Evolutionary conservation across 2,797 vertebrate genomes (phyloP), one percentile per base, ranked within the genome.

Genomic region (Sardinella longiceps): DNA sequence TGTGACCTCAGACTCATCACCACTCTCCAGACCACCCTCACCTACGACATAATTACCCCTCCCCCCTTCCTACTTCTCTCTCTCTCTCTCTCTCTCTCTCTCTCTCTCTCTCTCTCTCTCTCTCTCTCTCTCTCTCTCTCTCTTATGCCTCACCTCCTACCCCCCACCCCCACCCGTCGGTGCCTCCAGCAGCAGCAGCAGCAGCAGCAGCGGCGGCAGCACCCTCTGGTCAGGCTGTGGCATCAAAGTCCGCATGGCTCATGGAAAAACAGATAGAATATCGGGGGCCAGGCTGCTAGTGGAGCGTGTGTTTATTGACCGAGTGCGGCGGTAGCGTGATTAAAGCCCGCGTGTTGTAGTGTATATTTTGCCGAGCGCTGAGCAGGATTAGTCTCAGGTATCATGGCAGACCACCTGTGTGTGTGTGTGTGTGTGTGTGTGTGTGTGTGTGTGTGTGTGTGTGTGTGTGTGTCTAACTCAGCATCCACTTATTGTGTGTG

Each of bases 291-390:
- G 91, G 93, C 92, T 91, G 87, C 87, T 83, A 93, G 89, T 90
- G 91, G 89, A 90, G 87, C 91, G 89, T 88, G 86, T 96, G 95
- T 95, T 96, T 96, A 93, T 95, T 96, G 93, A 94, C 88, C 85
- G 89, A 95, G 90, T 74, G 90, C 90, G 88, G 92, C 87, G 9
- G 84, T 20, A 15, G 87, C 87, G 86, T 95, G 94, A 96, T 95
- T 95, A 94, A 94, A 94, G 93, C 89, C 87, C 80, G 81, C 80
- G 63, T 80, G 84, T 84, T 80, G 80, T 56, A 30, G 90, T 95
- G 94, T 95, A 94, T 96, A 96, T 96, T 95, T 95, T 95, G 88
- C 88, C 89, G 89, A 87, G 91, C 86, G 88, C 90, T 86, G 93
- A 88, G 91, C 94, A 91, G 92, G 93, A 94, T 95, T 93, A 90